Conservation (phyloP, 2,888 invertebrate species). For the Nephrotoma appendiculata region DNA sequence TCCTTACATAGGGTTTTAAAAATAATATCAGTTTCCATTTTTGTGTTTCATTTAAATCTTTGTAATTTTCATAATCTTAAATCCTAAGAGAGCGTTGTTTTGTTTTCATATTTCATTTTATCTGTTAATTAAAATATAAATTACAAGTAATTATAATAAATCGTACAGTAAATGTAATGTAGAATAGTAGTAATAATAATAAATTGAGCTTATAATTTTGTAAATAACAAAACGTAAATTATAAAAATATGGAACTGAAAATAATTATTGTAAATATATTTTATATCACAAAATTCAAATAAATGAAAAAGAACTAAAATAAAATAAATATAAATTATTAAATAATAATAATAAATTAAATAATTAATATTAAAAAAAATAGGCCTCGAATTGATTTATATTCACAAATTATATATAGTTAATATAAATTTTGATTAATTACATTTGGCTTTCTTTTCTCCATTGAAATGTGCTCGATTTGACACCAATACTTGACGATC, state of each 20-base stretch:
- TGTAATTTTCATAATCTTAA: not conserved
- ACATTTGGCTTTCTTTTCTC: conserved; percentile 35
- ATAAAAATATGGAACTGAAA: not conserved
- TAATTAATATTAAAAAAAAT: not conserved
- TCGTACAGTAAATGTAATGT: not conserved
- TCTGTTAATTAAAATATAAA: not conserved
- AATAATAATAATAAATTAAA: not conserved
- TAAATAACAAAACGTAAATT: not conserved
- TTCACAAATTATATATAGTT: not conserved
- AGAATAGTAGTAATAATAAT: not conserved
- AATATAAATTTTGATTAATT: conserved; percentile 14
- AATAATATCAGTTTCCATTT: not conserved
- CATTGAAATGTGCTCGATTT: conserved; percentile 35
- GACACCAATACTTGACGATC: conserved; percentile 34
- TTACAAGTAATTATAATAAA: not conserved
- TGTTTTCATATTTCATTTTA: not conserved
- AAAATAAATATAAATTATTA: not conserved
- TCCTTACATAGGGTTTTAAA: not conserved
- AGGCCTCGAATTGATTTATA: not conserved
- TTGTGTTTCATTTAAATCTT: not conserved
- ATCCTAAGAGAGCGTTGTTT: not conserved
- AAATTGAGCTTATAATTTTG: not conserved
- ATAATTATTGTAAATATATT: not conserved
- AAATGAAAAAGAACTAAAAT: not conserved
- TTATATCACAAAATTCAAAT: not conserved